Evolutionary conservation across 2,797 vertebrate species (phyloP), one percentile per base, ranked within the genome.

Genomic region (Merluccius polli): DNA sequence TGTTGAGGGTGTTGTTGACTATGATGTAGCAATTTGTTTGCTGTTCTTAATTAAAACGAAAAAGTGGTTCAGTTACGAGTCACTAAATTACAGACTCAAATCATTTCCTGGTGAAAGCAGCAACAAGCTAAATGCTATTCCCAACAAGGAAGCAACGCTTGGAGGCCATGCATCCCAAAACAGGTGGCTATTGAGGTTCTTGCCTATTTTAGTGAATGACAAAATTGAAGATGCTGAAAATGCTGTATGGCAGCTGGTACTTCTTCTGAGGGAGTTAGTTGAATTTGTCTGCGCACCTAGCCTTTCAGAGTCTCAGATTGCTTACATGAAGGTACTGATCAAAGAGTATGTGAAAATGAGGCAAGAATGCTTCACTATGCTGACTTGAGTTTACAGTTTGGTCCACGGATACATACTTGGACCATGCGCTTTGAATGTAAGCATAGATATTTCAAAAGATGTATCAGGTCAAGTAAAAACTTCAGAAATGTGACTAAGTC

Each of bases 401-500:
- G 76, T 27, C 81, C 79, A 77, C 78, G 83, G 36, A 79, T 83
- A 76, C 41, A 79, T 65, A 83, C 81, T 44, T 82, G 82, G 78
- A 80, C 79, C 7, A 82, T 80, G 81, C 24, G 7, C 63, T 84
- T 78, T 68, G 63, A 85, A 75, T 72, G 52, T 70, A 79, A 83
- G 48, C 75, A 80, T 52, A 33, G 29, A 8, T 83, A 79, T 44
- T 81, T 79, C 24, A 85, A 83, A 82, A 75, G 76, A 71, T 82
- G 74, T 1, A 81, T 84, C 35, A 79, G 76, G 63, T 29, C 72
- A 73, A 81, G 77, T 76, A 30, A 78, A 75, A 83, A 78, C 71
- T 78, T 86, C 30, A 86, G 21, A 80, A 86, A 81, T 80, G 67
- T 86, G 0, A 75, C 73, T 0, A 77, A 80, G 75, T 77, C 78